These are phyloP conservation scores for Camponotus floridanus DNA, from an alignment of 1,140 invertebrate genomes.

Conservation along the genomic window DNA sequence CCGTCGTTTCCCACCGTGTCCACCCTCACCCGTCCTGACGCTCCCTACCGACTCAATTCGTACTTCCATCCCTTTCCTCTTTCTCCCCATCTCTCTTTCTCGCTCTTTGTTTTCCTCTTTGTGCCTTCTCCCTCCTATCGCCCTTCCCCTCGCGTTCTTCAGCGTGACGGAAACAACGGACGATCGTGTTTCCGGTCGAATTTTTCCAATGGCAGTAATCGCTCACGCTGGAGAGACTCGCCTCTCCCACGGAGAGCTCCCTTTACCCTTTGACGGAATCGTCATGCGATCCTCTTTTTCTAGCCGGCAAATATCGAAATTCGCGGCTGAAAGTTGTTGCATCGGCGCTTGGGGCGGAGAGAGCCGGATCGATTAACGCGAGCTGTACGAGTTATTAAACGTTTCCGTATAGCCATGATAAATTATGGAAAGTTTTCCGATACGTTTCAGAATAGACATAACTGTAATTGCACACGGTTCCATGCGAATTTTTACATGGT, in stretches of 20 bases:
- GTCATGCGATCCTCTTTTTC: conserved; percentile 33
- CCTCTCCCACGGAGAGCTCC: conserved; percentile 29
- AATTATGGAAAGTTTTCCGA: conserved; percentile 1
- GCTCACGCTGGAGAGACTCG: conserved; percentile 56
- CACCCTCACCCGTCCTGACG: background rate
- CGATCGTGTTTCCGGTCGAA: conserved; percentile 69
- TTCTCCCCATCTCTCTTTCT: conserved; percentile 1
- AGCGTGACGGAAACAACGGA: conserved; percentile 39
- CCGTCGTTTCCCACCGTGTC: conserved; percentile 46
- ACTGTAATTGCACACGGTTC: background rate
- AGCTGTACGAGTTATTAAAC: conserved; percentile 42
- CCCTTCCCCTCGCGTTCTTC: conserved; percentile 2
- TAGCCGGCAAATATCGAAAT: conserved; percentile 39
- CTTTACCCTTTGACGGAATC: conserved; percentile 66
- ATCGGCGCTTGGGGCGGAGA: conserved; percentile 15
- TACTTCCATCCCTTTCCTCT: conserved; percentile 1
- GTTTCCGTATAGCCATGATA: conserved; percentile 1
- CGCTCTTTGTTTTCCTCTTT: conserved; percentile 13
- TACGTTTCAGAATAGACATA: background rate
- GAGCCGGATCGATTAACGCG: conserved; percentile 22
- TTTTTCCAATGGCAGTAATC: conserved; percentile 71
- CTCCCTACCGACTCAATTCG: conserved; percentile 38
- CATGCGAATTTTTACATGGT: background rate
- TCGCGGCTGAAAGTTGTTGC: conserved; percentile 52
- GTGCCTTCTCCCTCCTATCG: background rate